Evolutionary conservation across 1,140 invertebrate genomes (phyloP).

Genomic region (Anastrepha ludens): DNA sequence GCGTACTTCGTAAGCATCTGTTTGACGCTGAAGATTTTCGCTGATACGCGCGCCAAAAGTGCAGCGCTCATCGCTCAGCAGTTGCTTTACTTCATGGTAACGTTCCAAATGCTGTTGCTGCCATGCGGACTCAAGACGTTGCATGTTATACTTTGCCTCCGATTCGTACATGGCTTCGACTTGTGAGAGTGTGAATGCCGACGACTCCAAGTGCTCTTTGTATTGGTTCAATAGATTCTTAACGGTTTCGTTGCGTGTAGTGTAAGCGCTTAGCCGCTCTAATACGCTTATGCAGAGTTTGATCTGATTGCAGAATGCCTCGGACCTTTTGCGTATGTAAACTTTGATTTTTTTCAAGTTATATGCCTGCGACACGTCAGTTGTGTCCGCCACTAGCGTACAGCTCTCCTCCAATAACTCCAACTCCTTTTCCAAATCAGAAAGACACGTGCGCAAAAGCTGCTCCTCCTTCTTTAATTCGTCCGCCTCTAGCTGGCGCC

Average conservation of each 20-base stretch:
- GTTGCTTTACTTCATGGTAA: conserved; percentile 60
- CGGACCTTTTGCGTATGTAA: conserved; percentile 67
- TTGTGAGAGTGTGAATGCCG: conserved; percentile 60
- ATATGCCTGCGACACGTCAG: conserved; percentile 60
- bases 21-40: conserved; percentile 72
- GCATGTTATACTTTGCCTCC: conserved; percentile 67
- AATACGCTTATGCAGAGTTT: conserved; percentile 65
- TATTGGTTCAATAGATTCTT: conserved; percentile 61
- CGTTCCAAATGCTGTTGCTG: conserved; percentile 65
- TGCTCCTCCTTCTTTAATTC: conserved; percentile 66
- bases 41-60: conserved; percentile 63
- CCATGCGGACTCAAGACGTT: conserved; percentile 68
- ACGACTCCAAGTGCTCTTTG: conserved; percentile 62
- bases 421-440: conserved; percentile 66
- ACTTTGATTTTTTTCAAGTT: conserved; percentile 71
- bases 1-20: conserved; percentile 71
- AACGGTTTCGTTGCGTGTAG: conserved; percentile 61
- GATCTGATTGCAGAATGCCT: conserved; percentile 67
- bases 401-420: conserved; percentile 66
- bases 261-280: conserved; percentile 63
- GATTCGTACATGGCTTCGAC: conserved; percentile 74
- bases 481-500: conserved; percentile 64
- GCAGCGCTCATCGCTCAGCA: conserved; percentile 62
- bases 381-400: conserved; percentile 58
- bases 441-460: conserved; percentile 62